Percentiles rank a stretch among this genome's conserved stretches.
Conservation (phyloP, 2,888 invertebrate genomes). For the Prosopocoilus inquinatus region DNA sequence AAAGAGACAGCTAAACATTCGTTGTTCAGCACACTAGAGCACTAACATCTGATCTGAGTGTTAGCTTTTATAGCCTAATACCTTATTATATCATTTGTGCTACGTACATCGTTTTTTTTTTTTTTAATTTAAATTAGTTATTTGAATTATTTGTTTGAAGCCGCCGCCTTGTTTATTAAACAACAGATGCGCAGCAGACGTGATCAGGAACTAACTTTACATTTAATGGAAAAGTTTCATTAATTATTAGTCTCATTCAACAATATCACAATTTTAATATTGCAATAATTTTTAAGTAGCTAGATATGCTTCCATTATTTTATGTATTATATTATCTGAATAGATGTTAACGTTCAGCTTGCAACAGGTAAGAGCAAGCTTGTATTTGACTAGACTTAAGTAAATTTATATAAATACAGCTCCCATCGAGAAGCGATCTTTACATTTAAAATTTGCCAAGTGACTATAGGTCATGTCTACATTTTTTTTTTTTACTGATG, state of each 20-base stretch:
- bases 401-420: conserved; percentile 3
- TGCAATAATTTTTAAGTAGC: conserved; percentile 49
- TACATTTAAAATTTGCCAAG: conserved; percentile 16
- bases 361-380: conserved; percentile 29
- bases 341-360: conserved; percentile 25
- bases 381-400: conserved; percentile 25
- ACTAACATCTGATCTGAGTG: conserved; percentile 24
- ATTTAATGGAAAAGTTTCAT: conserved; percentile 47
- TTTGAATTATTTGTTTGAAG: conserved; percentile 26
- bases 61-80: conserved; percentile 31
- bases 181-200: conserved; percentile 26
- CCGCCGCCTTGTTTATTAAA: conserved; percentile 23
- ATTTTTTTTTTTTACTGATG: conserved; percentile 22
- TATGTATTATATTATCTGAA: conserved; percentile 23
- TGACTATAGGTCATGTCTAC: conserved; percentile 6
- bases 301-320: conserved; percentile 50
- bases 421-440: conserved; percentile 9
- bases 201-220: conserved; percentile 47
- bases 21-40: conserved; percentile 39
- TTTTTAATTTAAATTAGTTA: conserved; percentile 24
- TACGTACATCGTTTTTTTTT: conserved; percentile 43
- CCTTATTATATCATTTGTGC: conserved; percentile 44
- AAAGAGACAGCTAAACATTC: conserved; percentile 30
- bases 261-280: conserved; percentile 53
- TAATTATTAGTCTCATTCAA: conserved; percentile 51